phyloP scores from a whole-genome alignment of 2,888 invertebrate species.

The Ceratothoa steindachneri region DNA sequence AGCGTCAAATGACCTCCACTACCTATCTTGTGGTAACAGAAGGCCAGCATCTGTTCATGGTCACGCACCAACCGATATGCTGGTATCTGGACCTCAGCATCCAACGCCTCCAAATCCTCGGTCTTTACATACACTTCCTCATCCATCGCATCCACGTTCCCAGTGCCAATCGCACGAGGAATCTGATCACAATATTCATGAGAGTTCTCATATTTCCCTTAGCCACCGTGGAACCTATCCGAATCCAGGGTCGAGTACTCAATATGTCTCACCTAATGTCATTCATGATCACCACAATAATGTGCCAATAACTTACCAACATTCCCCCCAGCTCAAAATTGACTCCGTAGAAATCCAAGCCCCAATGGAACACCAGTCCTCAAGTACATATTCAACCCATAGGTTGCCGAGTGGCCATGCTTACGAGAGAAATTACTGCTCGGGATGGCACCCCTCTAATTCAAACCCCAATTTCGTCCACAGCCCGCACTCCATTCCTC shows the following conservation, averaged over 20 bases:
- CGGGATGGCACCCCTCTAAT: conserved; percentile 3
- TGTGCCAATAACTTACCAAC: conserved; percentile 4
- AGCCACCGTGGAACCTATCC: neutral
- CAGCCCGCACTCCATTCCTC: neutral
- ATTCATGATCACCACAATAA: neutral
- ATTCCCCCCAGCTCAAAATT: neutral
- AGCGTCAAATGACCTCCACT: conserved; percentile 28
- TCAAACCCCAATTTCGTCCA: neutral
- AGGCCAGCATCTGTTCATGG: conserved; percentile 40
- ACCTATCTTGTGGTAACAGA: conserved; percentile 24
- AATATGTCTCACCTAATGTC: neutral
- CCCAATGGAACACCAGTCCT: neutral
- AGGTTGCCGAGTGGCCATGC: neutral
- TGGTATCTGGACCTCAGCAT: conserved; percentile 1
- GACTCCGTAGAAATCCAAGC: neutral
- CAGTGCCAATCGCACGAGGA: conserved; percentile 6
- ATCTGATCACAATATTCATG: neutral
- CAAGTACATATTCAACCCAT: conserved; percentile 4
- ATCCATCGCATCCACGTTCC: neutral
- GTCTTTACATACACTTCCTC: neutral
- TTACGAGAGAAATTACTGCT: conserved; percentile 14
- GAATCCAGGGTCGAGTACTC: neutral
- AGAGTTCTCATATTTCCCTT: neutral
- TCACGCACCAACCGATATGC: conserved; percentile 12
- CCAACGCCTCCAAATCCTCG: neutral